Evolutionary conservation across 2,797 vertebrate species (phyloP).

Genomic region (Brachymystax lenok): DNA sequence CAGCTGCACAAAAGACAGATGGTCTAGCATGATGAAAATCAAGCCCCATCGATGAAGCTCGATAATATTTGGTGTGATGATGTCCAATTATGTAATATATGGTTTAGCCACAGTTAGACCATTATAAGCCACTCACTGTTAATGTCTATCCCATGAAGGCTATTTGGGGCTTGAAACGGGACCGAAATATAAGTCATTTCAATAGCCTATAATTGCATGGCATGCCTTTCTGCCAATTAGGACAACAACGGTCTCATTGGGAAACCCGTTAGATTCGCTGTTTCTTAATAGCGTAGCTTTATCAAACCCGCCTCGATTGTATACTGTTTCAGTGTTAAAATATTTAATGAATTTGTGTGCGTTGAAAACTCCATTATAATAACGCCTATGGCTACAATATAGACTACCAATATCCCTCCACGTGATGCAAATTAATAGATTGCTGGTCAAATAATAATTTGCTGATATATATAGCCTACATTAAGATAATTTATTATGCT

Average conservation of each 20-base stretch:
- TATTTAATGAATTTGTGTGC: neutral
- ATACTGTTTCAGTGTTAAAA: too few relatives aligned
- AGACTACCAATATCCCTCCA: neutral
- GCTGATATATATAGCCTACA: neutral
- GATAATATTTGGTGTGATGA: neutral
- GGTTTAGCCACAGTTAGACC: neutral
- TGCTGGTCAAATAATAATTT: neutral
- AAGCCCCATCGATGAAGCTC: slow-evolving; percentile 12
- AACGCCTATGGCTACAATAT: too few relatives aligned
- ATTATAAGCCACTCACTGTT: neutral
- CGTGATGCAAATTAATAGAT: neutral
- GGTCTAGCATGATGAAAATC: slow-evolving; percentile 21
- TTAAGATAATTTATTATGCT: neutral
- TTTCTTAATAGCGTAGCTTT: too few relatives aligned
- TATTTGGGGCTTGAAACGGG: neutral
- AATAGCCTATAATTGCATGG: neutral
- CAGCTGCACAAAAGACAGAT: slow-evolving; percentile 1
- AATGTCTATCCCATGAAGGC: neutral
- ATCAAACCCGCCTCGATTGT: too few relatives aligned
- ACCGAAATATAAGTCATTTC: neutral
- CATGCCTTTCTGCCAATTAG: neutral
- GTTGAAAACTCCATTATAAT: neutral
- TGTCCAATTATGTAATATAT: neutral
- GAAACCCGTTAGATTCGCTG: neutral
- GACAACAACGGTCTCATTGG: neutral